Conservation (phyloP, 2,113 vertebrate species). For the Acrocephalus arundinaceus region DNA sequence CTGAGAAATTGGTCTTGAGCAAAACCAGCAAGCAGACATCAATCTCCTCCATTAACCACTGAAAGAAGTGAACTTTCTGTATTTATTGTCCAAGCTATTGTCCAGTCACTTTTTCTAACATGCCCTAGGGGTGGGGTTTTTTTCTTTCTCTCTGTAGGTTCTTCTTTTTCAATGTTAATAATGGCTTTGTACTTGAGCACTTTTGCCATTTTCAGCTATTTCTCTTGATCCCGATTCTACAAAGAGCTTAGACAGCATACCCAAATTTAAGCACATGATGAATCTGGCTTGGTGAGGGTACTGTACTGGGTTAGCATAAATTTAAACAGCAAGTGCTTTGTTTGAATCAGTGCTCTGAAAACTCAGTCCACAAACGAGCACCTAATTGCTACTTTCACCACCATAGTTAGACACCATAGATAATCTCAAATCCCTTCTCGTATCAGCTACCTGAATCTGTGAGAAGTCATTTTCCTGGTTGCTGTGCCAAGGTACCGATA, state of each 20-base stretch:
- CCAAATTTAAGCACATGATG: neutral
- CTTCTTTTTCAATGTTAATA: neutral
- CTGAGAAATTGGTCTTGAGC: neutral
- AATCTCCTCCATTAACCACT: neutral
- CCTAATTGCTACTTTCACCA: neutral
- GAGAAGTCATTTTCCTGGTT: neutral
- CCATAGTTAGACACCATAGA: neutral
- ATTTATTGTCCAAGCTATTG: neutral
- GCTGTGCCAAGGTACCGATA: neutral
- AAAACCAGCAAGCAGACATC: neutral
- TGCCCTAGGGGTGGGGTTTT: accelerated
- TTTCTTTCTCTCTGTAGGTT: neutral
- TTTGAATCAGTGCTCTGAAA: neutral
- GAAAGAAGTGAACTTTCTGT: neutral
- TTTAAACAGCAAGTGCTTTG: neutral
- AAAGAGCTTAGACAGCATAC: neutral
- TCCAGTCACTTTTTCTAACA: neutral
- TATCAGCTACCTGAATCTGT: neutral
- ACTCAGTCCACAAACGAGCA: neutral
- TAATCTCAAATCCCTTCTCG: neutral
- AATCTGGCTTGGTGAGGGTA: neutral
- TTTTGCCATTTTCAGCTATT: neutral
- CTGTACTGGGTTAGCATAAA: neutral
- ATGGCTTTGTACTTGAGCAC: neutral
- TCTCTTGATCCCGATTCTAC: neutral